Percentiles rank a stretch among this genome's conserved stretches.
Evolutionary conservation across 1,140 invertebrate species (phyloP).

Genomic region (Gryon sp.): DNA sequence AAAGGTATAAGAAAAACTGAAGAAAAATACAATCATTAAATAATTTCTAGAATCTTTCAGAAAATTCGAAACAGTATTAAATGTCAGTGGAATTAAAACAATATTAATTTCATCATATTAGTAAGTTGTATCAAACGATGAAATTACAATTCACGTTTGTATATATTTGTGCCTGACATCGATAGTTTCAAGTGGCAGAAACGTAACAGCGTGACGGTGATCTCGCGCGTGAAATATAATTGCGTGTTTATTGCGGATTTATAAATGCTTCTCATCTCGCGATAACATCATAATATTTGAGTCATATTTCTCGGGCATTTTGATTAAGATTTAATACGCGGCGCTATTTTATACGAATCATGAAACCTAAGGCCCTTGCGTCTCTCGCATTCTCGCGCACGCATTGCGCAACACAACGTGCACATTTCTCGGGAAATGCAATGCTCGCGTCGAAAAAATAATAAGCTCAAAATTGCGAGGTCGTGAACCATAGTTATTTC

Average conservation of each 20-base stretch:
- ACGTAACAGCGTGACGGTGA: constrained; percentile 13
- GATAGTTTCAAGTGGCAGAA: background rate
- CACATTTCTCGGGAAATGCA: constrained; percentile 44
- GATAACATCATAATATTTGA: constrained; percentile 53
- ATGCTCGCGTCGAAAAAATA: constrained; percentile 55
- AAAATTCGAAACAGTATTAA: no score
- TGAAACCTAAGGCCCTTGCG: constrained; percentile 34
- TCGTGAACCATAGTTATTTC: constrained; percentile 62
- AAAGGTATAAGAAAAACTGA: no score
- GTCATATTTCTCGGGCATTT: constrained; percentile 43
- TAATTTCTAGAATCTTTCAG: no score
- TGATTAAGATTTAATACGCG: constrained; percentile 55
- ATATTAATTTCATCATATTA: no score
- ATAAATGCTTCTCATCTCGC: constrained; percentile 31
- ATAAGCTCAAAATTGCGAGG: constrained; percentile 65
- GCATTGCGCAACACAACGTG: constrained; percentile 40
- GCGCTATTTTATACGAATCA: constrained; percentile 36
- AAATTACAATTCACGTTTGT: no score
- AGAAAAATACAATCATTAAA: no score
- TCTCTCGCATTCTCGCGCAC: constrained; percentile 22
- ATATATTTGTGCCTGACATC: constrained; percentile 10
- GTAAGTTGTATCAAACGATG: no score
- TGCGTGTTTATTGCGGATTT: constrained; percentile 46
- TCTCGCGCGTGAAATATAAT: constrained; percentile 34
- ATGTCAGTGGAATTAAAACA: no score